phyloP scores from a whole-genome alignment of 2,888 invertebrate species.

The Orchesella flavescens region DNA sequence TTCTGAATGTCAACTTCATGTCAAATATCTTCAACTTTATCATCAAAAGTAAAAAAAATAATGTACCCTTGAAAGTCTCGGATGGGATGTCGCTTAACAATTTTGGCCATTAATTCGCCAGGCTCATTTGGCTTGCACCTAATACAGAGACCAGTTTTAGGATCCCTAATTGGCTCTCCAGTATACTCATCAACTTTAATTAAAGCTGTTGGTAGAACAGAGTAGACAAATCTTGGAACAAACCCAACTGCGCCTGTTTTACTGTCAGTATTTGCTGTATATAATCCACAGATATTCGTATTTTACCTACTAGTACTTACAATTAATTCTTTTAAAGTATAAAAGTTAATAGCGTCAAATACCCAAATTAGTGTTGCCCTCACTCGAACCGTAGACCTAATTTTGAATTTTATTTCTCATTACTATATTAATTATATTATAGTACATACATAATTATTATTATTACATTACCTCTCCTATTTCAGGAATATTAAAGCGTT shows the following conservation, averaged over 20 bases:
- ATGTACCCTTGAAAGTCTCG: slow-evolving; percentile 93
- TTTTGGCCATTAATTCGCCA: slow-evolving; percentile 97
- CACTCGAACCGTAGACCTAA: slow-evolving; percentile 94
- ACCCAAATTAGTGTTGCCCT: slow-evolving; percentile 82
- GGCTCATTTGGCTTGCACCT: slow-evolving; percentile 82
- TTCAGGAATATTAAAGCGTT: slow-evolving; percentile 86
- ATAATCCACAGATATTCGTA: slow-evolving; percentile 93
- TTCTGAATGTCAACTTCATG: too few species aligned
- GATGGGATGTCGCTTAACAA: slow-evolving; percentile 89
- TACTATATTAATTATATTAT: too few species aligned
- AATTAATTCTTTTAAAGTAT: slow-evolving; percentile 76
- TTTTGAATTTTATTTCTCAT: too few species aligned
- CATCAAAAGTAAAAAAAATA: slow-evolving; percentile 74
- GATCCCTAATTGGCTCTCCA: slow-evolving; percentile 90
- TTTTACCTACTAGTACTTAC: slow-evolving; percentile 91
- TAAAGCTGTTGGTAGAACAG: slow-evolving; percentile 93
- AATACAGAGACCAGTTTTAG: slow-evolving; percentile 86
- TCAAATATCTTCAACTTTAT: too few species aligned
- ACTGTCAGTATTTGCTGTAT: slow-evolving; percentile 86
- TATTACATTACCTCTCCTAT: slow-evolving; percentile 91
- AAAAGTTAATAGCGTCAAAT: neutral
- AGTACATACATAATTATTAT: too few species aligned
- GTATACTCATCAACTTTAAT: slow-evolving; percentile 87
- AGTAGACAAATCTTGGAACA: slow-evolving; percentile 92
- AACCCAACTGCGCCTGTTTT: slow-evolving; percentile 96